Conservation (phyloP, 2,797 vertebrate genomes). For the Catharus ustulatus region DNA sequence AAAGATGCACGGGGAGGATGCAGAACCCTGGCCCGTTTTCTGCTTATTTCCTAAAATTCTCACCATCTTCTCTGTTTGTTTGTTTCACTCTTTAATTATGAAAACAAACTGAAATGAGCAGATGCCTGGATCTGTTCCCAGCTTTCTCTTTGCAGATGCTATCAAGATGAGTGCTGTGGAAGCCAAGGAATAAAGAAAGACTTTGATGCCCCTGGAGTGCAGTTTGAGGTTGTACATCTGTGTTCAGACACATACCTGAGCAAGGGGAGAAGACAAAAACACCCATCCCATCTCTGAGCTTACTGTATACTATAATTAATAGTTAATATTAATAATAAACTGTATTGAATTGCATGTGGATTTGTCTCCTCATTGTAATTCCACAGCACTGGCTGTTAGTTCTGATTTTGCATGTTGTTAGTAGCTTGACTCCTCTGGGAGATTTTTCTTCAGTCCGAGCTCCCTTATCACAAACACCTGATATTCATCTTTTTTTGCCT, state of each 20-base stretch:
- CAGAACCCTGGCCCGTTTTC: neutral
- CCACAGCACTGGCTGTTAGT: neutral
- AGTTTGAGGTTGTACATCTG: neutral
- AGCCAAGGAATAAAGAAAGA: neutral
- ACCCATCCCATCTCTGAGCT: neutral
- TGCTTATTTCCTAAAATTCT: slow-evolving; percentile 5
- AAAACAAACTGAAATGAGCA: slow-evolving; percentile 34
- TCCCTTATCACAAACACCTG: neutral
- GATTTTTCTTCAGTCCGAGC: neutral
- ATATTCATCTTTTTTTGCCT: neutral
- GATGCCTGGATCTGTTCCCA: slow-evolving; percentile 30
- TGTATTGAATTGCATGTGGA: neutral
- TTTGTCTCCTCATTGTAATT: neutral
- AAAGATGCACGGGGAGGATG: neutral
- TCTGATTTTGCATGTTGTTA: neutral
- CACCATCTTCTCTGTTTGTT: slow-evolving; percentile 7
- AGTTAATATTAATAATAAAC: neutral
- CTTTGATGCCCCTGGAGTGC: neutral
- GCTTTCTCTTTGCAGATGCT: slow-evolving; percentile 26
- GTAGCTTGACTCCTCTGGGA: neutral
- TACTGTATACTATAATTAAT: neutral
- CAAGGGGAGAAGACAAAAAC: neutral
- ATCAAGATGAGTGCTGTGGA: neutral
- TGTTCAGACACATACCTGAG: neutral
- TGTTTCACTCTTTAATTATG: slow-evolving; percentile 23